Evolutionary conservation across 2,888 invertebrate species (phyloP), one percentile per base, ranked within the genome.

Genomic region (Corythucha ciliata): DNA sequence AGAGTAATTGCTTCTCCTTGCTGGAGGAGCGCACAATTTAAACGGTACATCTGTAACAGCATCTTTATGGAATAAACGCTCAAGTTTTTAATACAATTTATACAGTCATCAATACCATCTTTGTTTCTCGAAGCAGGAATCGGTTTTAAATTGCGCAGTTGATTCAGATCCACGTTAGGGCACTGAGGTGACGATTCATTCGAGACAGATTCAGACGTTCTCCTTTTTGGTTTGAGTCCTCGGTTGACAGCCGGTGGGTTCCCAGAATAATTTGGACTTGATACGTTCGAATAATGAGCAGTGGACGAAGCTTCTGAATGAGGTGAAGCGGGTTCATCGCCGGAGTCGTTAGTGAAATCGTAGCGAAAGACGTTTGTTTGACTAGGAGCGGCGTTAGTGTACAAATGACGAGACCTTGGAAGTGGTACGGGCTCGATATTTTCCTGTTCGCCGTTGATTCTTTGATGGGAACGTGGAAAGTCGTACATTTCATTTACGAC

Each of bases 161-260:
- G 55, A 24, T 50, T 53, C 21, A 55, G 36, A 56, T 69, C 66
- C 22, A 70, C 65, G 54, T 62, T 64, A 7, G 69, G 69, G 18
- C 68, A 67, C 16, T 68, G 66, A 12, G 71, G 71, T 1, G 71
- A 71, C 20, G 68, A 64, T 57, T 72, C 72, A 56, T 69, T 70
- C 44, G 70, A 64, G 4, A 72, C 62, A 1, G 72, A 68, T 63
- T 73, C 73, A 2, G 72, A 72, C 20, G 69, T 60, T 61, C 77
- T 75, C 48, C 76, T 70, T 12, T 75, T 75, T 14, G 90, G 90
- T 67, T 90, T 90, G 32, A 89, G 70, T 36, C 81, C 82, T 45
- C 90, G 75, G 66, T 90, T 83, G 22, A 91, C 87, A 27, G 77
- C 78, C 12, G 89, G 88, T 34, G 88, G 83, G 29, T 53, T 53